Conservation (phyloP, 2,888 invertebrate genomes). For the Sarcophaga rosellei region DNA sequence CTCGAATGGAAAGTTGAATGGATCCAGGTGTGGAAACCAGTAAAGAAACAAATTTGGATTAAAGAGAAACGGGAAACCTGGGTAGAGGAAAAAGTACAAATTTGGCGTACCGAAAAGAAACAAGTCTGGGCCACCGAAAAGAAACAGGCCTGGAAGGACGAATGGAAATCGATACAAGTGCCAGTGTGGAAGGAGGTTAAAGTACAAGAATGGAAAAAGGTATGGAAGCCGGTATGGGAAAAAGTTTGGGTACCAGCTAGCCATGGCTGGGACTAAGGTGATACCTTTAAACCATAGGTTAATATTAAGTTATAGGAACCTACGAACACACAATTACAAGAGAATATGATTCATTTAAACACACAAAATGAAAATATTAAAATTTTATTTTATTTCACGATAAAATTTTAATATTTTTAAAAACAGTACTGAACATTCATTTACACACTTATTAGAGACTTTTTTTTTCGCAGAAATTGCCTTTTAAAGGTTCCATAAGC, state of each 20-base stretch:
- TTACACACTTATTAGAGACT: neutral
- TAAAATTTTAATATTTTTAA: neutral
- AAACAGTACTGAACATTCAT: conserved; percentile 56
- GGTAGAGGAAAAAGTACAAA: conserved; percentile 87
- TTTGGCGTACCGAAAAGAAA: conserved; percentile 84
- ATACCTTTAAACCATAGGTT: neutral
- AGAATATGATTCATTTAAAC: neutral
- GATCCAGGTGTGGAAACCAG: conserved; percentile 88
- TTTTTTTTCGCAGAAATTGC: too few species aligned
- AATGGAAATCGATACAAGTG: conserved; percentile 87
- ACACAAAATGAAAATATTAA: neutral
- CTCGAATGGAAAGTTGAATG: conserved; percentile 84
- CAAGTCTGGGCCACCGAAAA: conserved; percentile 85
- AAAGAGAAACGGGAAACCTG: conserved; percentile 89
- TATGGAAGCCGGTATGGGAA: conserved; percentile 93
- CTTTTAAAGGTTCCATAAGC: too few species aligned
- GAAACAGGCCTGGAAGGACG: conserved; percentile 88
- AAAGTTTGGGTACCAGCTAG: conserved; percentile 90
- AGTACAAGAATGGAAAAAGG: conserved; percentile 89
- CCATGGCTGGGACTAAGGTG: conserved; percentile 79
- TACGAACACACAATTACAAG: neutral
- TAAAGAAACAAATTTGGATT: conserved; percentile 90
- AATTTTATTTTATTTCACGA: conserved; percentile 1
- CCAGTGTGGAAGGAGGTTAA: conserved; percentile 87
- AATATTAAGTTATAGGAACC: neutral